These are phyloP conservation scores for Coleophora flavipennella DNA, from an alignment of 2,888 invertebrate species.

Conservation along the genomic window DNA sequence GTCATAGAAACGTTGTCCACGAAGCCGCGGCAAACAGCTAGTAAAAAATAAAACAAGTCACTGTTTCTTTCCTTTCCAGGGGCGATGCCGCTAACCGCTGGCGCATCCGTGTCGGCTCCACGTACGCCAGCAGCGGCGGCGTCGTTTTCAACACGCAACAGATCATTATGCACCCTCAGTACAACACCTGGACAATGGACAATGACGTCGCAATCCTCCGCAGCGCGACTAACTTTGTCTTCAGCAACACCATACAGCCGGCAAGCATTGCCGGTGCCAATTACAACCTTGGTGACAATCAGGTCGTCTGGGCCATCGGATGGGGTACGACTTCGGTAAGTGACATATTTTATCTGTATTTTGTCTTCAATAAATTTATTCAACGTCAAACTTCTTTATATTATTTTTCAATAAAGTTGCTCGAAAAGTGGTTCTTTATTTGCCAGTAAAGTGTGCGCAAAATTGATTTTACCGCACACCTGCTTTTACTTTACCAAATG, in stretches of 20 bases:
- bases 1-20: too few species aligned
- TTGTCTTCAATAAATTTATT: too few species aligned
- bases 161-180: slow-evolving; percentile 23
- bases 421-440: too few species aligned
- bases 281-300: slow-evolving; percentile 32
- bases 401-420: too few species aligned
- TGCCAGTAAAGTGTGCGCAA: too few species aligned
- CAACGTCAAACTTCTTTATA: too few species aligned
- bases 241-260: slow-evolving; percentile 18
- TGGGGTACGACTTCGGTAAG: slow-evolving; percentile 38
- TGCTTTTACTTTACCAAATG: too few species aligned
- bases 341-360: slow-evolving; percentile 5
- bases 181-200: slow-evolving; percentile 16
- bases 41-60: too few species aligned
- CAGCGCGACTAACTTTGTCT: slow-evolving; percentile 15
- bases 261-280: slow-evolving; percentile 30
- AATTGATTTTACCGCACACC: too few species aligned
- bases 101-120: slow-evolving; percentile 28
- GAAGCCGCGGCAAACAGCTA: too few species aligned
- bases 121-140: slow-evolving; percentile 30
- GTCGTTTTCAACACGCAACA: slow-evolving; percentile 13
- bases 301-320: slow-evolving; percentile 36
- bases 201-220: slow-evolving; percentile 33
- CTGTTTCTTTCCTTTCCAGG: slow-evolving; percentile 15
- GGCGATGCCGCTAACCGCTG: slow-evolving; percentile 18